These are phyloP conservation scores for Ptiloglossa arizonensis DNA, from an alignment of 1,140 invertebrate species.

Conservation along the genomic window DNA sequence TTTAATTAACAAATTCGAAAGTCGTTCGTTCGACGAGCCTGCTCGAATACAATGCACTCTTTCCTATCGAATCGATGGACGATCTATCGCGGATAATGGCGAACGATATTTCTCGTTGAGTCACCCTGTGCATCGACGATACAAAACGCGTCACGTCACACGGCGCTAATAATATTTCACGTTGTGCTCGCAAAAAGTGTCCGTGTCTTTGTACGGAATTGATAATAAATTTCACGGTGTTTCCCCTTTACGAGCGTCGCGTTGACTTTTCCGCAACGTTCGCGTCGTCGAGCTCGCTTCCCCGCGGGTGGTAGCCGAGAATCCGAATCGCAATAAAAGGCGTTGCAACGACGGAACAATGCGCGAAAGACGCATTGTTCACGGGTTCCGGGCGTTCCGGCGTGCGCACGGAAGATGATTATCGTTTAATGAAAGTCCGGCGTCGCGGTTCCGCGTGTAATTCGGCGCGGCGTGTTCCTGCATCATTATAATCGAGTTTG, in stretches of 20 bases:
- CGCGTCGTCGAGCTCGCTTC: background rate
- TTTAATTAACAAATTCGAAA: too few species aligned
- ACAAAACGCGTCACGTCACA: too few species aligned
- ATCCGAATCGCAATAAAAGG: conserved; percentile 21
- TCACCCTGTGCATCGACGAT: too few species aligned
- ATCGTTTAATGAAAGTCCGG: conserved; percentile 59
- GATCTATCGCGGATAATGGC: too few species aligned
- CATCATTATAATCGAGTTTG: conserved; percentile 67
- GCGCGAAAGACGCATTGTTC: conserved; percentile 6
- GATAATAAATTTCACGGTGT: background rate
- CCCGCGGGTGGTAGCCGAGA: background rate
- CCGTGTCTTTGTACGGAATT: background rate
- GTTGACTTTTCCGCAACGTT: background rate
- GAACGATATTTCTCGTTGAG: too few species aligned
- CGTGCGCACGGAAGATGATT: conserved; percentile 47
- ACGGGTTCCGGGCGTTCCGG: background rate
- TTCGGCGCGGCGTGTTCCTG: conserved; percentile 55
- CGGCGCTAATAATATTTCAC: too few species aligned
- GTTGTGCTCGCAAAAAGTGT: too few species aligned
- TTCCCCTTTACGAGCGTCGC: background rate
- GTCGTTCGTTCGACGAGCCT: too few species aligned
- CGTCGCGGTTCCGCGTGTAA: conserved; percentile 45
- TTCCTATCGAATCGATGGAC: too few species aligned
- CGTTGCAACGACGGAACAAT: background rate
- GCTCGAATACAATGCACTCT: too few species aligned